Conservation (phyloP, 2,797 vertebrate species). For the Hephaestus fuliginosus region DNA sequence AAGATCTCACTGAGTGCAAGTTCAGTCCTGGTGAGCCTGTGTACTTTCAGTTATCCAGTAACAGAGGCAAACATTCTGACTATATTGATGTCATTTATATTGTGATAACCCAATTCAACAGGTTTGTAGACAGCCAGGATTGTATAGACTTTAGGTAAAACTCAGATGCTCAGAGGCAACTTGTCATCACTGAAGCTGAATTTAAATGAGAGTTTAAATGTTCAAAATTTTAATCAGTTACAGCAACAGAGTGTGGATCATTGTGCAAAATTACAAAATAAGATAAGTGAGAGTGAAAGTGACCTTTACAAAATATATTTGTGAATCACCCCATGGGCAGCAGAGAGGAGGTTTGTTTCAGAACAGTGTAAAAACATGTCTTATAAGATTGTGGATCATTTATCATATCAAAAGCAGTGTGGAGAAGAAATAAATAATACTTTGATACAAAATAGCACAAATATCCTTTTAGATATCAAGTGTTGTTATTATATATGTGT, state of each 20-base stretch:
- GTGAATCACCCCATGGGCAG: no score
- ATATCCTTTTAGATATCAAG: neutral
- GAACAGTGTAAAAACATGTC: neutral
- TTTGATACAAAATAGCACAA: neutral
- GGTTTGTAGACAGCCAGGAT: neutral
- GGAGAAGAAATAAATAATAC: neutral
- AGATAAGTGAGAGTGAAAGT: neutral
- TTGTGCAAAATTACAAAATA: no score
- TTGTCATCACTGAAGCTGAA: neutral
- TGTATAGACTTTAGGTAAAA: neutral
- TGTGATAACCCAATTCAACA: neutral
- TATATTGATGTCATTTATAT: neutral
- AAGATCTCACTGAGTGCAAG: conserved; percentile 43
- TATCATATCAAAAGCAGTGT: neutral
- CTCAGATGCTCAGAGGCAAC: neutral
- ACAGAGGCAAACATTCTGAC: neutral
- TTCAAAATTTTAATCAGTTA: neutral
- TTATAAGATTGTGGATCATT: neutral
- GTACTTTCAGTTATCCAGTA: neutral
- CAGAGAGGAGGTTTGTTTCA: neutral
- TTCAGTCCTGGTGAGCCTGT: conserved; percentile 17
- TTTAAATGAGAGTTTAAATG: neutral
- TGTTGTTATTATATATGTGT: neutral
- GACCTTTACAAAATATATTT: neutral
- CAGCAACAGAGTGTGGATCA: neutral